Evolutionary conservation across 2,113 vertebrate species (phyloP), one percentile per base, ranked within the genome.

Genomic region (Merops nubicus): DNA sequence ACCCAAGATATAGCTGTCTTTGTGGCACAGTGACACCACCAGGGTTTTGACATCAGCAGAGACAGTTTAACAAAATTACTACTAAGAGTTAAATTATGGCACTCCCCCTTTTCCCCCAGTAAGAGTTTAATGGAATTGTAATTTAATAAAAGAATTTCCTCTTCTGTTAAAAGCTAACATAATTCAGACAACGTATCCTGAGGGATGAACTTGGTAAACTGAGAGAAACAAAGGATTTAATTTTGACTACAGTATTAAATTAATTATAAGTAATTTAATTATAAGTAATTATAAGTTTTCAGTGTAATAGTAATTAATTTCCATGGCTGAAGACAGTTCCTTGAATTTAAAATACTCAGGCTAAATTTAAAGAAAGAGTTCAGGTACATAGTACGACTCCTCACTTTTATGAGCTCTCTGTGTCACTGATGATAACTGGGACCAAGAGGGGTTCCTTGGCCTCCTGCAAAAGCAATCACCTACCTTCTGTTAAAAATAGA

Each of bases 301-400:
- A 33, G 7, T 45, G 22, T n/a, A 53, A 72, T 19, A 73, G 31
- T 79, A 8, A 48, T 68, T 70, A 14, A 36, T 65, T 95, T 76
- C 21, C 28, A 29, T 23, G 11, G 21, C 48, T 85, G 34, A 88
- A 73, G 50, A 64, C 12, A 51, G 9, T 64, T 83, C 8, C 28
- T 93, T 57, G 26, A 68, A 72, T 68, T 82, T 60, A 79, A 93
- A 73, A 45, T 68, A 15, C 3, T 40, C 43, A 80, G 17, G 54
- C 8, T 50, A 74, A 34, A 43, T 82, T 78, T 51, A 51, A 40
- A 60, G n/a, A 62, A 29, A 69, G 7, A 42, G 28, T 42, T 82
- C 38, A 70, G 29, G 29, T 74, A 25, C 0, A 0, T 15, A 31
- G 43, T 6, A 40, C 14, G 12, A 17, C 12, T 40, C 26, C 25